A percentile compares a stretch with the other conserved stretches of the same genome.
Conservation (phyloP, 1,140 invertebrate genomes). For the Eufriesea mexicana region DNA sequence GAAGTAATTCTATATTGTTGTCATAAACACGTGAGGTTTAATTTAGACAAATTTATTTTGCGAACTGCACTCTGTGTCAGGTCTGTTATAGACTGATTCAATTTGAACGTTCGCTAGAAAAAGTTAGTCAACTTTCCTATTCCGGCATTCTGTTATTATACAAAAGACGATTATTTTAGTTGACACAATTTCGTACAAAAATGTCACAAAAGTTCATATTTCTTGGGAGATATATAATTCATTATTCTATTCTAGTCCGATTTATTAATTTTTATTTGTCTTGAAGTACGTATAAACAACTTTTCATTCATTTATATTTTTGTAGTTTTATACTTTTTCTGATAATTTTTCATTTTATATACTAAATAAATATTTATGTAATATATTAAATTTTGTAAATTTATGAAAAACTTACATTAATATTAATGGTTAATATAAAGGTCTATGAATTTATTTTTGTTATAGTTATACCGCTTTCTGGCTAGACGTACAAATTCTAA, state of each 20-base stretch:
- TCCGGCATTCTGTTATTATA: constrained; percentile 60
- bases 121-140: constrained; percentile 71
- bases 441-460: constrained; percentile 72
- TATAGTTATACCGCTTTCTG: constrained; percentile 97
- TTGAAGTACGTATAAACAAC: neutral
- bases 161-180: constrained; percentile 70
- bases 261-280: neutral
- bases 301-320: too few species aligned
- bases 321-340: too few species aligned
- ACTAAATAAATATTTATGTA: too few species aligned
- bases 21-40: constrained; percentile 29
- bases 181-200: constrained; percentile 60
- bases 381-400: too few species aligned
- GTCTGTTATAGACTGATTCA: constrained; percentile 67
- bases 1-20: neutral
- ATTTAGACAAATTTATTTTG: constrained; percentile 29
- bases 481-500: constrained; percentile 96
- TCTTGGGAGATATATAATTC: neutral
- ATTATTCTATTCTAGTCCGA: neutral
- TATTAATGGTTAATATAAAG: too few species aligned
- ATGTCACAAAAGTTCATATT: neutral
- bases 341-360: too few species aligned
- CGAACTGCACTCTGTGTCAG: constrained; percentile 79
- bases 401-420: too few species aligned
- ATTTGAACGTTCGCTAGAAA: constrained; percentile 78